These are phyloP conservation scores for Eonycteris spelaea DNA, from an alignment of 2,113 vertebrate species.

Conservation along the genomic window DNA sequence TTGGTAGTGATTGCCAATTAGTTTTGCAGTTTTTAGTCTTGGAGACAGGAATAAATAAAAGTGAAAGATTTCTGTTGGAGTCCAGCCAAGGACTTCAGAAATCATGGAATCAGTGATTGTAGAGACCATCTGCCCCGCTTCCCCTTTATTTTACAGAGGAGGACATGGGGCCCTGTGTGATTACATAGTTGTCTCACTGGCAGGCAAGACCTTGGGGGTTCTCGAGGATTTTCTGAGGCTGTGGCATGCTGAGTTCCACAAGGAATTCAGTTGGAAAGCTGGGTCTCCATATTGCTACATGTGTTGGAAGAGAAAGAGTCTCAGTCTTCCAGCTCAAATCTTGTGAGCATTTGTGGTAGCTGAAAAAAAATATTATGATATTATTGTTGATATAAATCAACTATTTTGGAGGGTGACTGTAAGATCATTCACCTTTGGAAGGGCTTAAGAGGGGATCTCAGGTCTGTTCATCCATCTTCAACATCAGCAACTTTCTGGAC, in stretches of 20 bases:
- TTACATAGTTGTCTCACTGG: background rate
- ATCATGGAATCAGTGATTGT: background rate
- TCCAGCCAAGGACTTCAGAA: background rate
- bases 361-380: background rate
- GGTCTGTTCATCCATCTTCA: background rate
- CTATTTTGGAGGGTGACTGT: background rate
- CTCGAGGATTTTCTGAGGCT: background rate
- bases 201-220: background rate
- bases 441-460: background rate
- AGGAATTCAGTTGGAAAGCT: background rate
- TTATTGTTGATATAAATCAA: background rate
- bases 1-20: background rate
- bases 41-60: slow-evolving; percentile 18
- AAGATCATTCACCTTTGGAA: too few species aligned
- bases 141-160: background rate
- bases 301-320: background rate
- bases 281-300: background rate
- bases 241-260: background rate
- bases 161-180: background rate
- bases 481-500: background rate
- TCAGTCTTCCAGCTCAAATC: background rate
- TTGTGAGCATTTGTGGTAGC: background rate
- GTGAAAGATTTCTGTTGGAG: background rate
- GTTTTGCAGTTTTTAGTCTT: background rate
- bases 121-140: background rate